These are phyloP conservation scores for Himantopus leucocephalus DNA, from an alignment of 2,113 vertebrate species.

Conservation along the genomic window DNA sequence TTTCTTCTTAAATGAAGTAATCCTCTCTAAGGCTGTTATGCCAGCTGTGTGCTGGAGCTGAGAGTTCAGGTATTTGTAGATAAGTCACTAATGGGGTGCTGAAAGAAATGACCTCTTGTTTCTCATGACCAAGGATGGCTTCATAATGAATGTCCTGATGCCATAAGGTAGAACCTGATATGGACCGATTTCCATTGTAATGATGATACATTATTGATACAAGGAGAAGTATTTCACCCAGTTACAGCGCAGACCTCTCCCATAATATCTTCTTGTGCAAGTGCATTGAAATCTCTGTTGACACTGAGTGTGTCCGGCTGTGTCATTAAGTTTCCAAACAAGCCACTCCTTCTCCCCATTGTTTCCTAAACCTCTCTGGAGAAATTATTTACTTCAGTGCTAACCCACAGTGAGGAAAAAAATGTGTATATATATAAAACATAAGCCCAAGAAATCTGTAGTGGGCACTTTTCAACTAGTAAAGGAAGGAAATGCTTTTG, in stretches of 20 bases:
- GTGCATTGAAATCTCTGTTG: slow-evolving; percentile 57
- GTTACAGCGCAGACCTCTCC: slow-evolving; percentile 33
- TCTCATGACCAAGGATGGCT: not conserved
- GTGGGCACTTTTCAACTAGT: not conserved
- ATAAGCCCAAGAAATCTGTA: not conserved
- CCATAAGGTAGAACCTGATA: not conserved
- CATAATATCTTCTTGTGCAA: slow-evolving; percentile 47
- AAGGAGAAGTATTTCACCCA: slow-evolving; percentile 34
- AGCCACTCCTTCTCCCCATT: slow-evolving; percentile 40
- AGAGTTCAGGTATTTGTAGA: not conserved
- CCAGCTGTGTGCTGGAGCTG: not conserved
- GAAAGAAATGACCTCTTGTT: not conserved
- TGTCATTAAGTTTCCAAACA: slow-evolving; percentile 65
- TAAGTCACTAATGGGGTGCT: not conserved
- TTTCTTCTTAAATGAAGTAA: not conserved
- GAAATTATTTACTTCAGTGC: not conserved
- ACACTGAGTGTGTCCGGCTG: slow-evolving; percentile 14
- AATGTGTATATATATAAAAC: not conserved
- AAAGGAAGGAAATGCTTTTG: not conserved
- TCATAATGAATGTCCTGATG: not conserved
- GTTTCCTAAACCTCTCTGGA: slow-evolving; percentile 29
- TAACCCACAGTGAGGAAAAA: not conserved
- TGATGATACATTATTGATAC: slow-evolving; percentile 31
- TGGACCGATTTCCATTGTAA: not conserved
- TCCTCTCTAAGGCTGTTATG: not conserved